phyloP scores from a whole-genome alignment of 2,797 vertebrate species.

The Mormyrus hasselquistii region DNA sequence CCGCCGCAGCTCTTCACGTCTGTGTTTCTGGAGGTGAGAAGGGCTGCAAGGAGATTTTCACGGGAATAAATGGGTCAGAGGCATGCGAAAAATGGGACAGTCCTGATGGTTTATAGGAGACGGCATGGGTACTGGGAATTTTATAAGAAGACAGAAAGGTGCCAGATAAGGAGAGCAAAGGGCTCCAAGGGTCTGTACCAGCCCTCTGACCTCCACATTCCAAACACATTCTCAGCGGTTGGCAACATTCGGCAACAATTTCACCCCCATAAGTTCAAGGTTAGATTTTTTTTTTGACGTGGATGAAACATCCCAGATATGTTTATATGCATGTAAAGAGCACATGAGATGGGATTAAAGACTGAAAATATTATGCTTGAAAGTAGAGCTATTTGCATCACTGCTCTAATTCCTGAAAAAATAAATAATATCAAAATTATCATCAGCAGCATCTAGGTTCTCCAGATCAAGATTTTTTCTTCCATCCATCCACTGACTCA shows the following conservation, averaged over 20 bases:
- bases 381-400: background rate
- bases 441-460: background rate
- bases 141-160: background rate
- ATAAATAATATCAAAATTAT: background rate
- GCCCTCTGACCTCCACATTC: background rate
- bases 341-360: background rate
- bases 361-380: background rate
- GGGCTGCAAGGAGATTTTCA: background rate
- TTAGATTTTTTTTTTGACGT: background rate
- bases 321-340: background rate
- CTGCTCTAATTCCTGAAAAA: background rate
- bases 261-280: background rate
- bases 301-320: background rate
- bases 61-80: slow-evolving; percentile 21
- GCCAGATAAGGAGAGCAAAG: background rate
- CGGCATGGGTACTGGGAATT: background rate
- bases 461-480: background rate
- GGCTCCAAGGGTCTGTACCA: background rate
- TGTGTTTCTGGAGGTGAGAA: background rate
- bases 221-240: background rate
- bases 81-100: slow-evolving; percentile 2
- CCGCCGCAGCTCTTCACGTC: background rate
- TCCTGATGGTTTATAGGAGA: background rate
- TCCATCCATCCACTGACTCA: background rate
- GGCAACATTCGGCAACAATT: background rate